Evolutionary conservation across 2,113 vertebrate genomes (phyloP), one percentile per base, ranked within the genome.

Genomic region (Otocyon megalotis): DNA sequence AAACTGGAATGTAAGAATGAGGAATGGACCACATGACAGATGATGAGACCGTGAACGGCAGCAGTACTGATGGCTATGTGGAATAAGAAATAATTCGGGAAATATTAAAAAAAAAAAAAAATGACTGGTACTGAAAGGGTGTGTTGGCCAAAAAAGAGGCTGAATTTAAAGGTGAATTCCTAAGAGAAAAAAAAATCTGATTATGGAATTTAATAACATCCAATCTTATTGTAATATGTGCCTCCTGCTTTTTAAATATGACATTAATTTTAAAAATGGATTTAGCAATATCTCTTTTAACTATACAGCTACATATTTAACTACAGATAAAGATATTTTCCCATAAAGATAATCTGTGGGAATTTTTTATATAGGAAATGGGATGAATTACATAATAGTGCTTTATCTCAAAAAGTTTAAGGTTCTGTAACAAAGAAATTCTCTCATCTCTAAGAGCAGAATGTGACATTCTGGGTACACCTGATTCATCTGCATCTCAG

Each of bases 321-420:
- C 20, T 87, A 43, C 35, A 72, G 50, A 72, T 80, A 77, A 54
- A 48, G 28, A 69, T 86, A 90, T 69, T 77, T 92, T 85, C 16
- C 37, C 56, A 19, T 60, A 28, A 92, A 53, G 15, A 84, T 69
- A 86, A 96, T 54, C 13, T 50, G 1, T 37, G 79, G 37, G 37
- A 58, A 48, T 69, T 63, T 69, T 48, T 94, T 67, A 16, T 62
- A 24, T 76, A 71, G 69, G 72, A 84, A 97, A 96, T 53, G 14
- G 43, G 0, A 84, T 48, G n/a, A n/a, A 83, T 92, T 90, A 69
- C 4, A 65, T 54, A 93, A 94, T 0, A 19, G 14, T 53, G 4
- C 32, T 96, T 37, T 48, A 79, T 83, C 74, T 86, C 16, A 37
- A 96, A 93, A 94, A 19, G 22, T 48, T 81, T 95, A 88, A 91